These are phyloP conservation scores for Teleogryllus occipitalis DNA, from an alignment of 1,140 invertebrate species.

Conservation along the genomic window DNA sequence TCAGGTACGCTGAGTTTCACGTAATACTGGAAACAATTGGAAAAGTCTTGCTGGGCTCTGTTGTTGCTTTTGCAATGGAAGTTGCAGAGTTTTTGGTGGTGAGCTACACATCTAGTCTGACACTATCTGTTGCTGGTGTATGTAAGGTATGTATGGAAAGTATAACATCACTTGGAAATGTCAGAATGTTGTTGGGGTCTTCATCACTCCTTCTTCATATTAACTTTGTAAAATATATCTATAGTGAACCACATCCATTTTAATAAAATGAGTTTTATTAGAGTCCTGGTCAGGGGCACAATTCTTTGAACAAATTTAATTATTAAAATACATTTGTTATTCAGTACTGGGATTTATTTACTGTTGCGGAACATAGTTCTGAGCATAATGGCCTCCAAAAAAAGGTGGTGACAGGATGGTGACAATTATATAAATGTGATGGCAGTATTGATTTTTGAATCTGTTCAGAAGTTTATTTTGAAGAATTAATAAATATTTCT, in stretches of 20 bases:
- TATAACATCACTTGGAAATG: not conserved
- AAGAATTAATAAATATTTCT: not conserved
- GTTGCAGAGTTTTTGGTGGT: slow-evolving; percentile 89
- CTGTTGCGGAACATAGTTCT: too few species aligned
- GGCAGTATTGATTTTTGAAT: not conserved
- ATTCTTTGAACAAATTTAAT: not conserved
- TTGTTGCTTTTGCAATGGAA: slow-evolving; percentile 93
- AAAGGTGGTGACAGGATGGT: not conserved
- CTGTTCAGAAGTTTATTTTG: not conserved
- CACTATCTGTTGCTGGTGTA: slow-evolving; percentile 89
- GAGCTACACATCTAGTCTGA: slow-evolving; percentile 92
- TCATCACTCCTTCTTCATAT: not conserved
- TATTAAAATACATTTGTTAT: not conserved
- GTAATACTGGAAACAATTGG: slow-evolving; percentile 30
- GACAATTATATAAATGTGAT: not conserved
- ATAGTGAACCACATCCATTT: too few species aligned
- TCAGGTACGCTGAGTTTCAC: slow-evolving; percentile 36
- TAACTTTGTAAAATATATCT: not conserved
- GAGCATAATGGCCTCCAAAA: too few species aligned
- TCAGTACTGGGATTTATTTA: too few species aligned
- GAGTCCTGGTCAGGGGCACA: not conserved
- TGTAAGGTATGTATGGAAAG: slow-evolving; percentile 60
- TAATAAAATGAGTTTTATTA: too few species aligned
- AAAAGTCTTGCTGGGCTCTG: slow-evolving; percentile 59
- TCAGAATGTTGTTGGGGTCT: too few species aligned